Conservation (phyloP, 1,140 invertebrate species). For the Leptopilina clavipes region DNA sequence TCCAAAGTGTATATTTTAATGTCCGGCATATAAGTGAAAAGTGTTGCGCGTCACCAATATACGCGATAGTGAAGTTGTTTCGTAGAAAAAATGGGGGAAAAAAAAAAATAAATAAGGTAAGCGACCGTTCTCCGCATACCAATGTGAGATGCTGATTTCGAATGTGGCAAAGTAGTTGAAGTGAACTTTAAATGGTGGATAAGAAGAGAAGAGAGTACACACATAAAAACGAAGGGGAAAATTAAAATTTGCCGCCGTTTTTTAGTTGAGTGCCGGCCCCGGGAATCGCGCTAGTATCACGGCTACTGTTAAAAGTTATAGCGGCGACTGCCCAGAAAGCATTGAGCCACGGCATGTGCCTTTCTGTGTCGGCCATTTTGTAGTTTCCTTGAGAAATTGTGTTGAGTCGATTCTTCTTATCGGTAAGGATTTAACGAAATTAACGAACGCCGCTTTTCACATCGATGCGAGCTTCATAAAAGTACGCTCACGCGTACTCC, state of each 20-base stretch:
- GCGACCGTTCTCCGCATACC: not conserved
- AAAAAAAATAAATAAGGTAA: not conserved
- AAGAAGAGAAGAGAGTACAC: not conserved
- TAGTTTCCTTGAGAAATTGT: slow-evolving; percentile 80
- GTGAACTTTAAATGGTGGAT: not conserved
- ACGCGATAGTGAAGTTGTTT: not conserved
- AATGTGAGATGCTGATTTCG: not conserved
- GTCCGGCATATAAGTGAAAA: not conserved
- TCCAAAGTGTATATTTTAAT: not conserved
- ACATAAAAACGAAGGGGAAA: not conserved
- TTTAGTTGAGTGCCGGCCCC: slow-evolving; percentile 40
- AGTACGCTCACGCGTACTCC: slow-evolving; percentile 34
- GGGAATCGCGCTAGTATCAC: slow-evolving; percentile 51
- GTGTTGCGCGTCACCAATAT: slow-evolving; percentile 18
- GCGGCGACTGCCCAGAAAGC: slow-evolving; percentile 73
- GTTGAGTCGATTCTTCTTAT: slow-evolving; percentile 76
- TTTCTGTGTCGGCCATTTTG: slow-evolving; percentile 81
- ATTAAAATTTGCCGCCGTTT: slow-evolving; percentile 1
- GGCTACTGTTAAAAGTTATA: slow-evolving; percentile 35
- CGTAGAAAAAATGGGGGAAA: too few relatives aligned
- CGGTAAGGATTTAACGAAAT: slow-evolving; percentile 68
- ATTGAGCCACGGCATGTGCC: slow-evolving; percentile 80
- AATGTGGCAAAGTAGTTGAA: slow-evolving; percentile 11
- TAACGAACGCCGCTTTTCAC: slow-evolving; percentile 55
- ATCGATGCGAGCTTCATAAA: slow-evolving; percentile 50